Conservation (phyloP, 2,113 vertebrate species). For the Dryoscopus gambensis region DNA sequence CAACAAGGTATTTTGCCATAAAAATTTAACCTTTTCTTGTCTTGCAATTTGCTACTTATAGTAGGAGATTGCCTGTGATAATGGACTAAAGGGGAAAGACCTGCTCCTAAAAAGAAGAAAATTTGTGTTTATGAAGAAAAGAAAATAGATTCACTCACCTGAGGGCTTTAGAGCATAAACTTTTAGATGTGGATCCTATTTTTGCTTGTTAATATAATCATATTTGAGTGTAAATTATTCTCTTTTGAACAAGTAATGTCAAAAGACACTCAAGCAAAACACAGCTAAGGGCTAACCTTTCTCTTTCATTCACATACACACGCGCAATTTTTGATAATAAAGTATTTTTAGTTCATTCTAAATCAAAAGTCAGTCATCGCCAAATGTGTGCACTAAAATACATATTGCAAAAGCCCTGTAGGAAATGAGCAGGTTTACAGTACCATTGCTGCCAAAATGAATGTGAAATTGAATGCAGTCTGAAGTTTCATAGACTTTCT, state of each 20-base stretch:
- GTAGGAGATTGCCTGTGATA: neutral
- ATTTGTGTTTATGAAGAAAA: neutral
- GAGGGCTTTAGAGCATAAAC: neutral
- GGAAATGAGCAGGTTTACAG: constrained; percentile 34
- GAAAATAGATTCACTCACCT: neutral
- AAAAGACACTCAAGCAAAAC: neutral
- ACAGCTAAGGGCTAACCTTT: neutral
- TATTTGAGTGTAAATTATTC: neutral
- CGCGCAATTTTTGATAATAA: neutral
- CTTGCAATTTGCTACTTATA: neutral
- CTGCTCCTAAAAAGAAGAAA: neutral
- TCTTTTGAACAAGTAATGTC: neutral
- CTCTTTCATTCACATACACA: neutral
- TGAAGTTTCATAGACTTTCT: neutral
- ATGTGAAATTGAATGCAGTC: constrained; percentile 4
- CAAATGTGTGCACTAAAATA: constrained; percentile 11
- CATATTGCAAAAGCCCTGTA: constrained; percentile 29
- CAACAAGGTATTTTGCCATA: neutral
- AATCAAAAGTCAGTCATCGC: constrained; percentile 32
- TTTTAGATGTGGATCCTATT: neutral
- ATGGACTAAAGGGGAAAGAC: neutral
- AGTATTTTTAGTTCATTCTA: constrained; percentile 33
- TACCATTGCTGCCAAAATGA: constrained; percentile 24
- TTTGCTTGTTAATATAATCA: neutral
- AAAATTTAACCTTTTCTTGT: neutral